phyloP scores from a whole-genome alignment of 2,797 vertebrate genomes.

The Chaetophractus vellerosus region DNA sequence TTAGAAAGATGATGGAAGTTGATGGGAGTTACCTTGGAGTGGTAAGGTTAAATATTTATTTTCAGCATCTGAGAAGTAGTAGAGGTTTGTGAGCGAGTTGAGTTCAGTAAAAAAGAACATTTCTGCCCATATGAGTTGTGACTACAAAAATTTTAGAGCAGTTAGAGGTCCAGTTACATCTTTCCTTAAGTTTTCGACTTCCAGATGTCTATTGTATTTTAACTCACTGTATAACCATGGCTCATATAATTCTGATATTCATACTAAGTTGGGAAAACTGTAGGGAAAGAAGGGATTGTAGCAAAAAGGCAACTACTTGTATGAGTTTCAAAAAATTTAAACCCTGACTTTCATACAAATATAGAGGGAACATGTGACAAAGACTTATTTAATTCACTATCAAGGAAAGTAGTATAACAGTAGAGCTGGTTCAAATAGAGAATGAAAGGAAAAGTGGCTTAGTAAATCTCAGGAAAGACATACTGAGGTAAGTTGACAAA shows the following conservation, averaged over 20 bases:
- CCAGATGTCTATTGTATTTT: conserved; percentile 34
- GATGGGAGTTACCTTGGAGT: background rate
- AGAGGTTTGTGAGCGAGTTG: background rate
- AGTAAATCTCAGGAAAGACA: background rate
- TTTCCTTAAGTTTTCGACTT: background rate
- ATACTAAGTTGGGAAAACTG: background rate
- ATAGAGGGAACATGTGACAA: background rate
- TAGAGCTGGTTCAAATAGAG: conserved; percentile 17
- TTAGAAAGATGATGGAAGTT: background rate
- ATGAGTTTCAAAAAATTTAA: background rate
- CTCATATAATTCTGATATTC: background rate
- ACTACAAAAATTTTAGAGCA: background rate
- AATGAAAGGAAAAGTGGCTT: background rate
- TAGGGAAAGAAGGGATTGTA: background rate
- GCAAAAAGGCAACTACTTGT: background rate
- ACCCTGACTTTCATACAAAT: background rate
- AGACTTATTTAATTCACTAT: background rate
- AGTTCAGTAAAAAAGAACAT: background rate
- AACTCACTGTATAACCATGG: background rate
- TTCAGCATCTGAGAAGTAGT: background rate
- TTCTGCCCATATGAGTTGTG: background rate
- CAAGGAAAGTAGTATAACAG: background rate
- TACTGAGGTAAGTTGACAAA: background rate
- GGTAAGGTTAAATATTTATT: conserved; percentile 15
- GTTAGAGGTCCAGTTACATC: background rate